Evolutionary conservation across 1,140 invertebrate species (phyloP), one percentile per base, ranked within the genome.

Genomic region (Meloidogyne floridensis): DNA sequence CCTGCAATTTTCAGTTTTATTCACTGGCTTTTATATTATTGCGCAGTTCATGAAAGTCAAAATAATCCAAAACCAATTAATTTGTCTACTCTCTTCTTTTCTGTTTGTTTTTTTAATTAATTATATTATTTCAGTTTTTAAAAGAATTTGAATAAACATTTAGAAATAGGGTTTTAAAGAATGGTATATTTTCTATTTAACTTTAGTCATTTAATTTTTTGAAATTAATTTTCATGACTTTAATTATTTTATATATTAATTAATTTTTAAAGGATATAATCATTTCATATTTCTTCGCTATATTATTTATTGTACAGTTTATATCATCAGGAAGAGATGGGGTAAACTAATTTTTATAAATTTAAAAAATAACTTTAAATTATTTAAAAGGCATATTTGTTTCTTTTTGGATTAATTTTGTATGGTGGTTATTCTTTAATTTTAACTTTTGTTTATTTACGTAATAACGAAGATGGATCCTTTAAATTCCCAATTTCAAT

Each of bases 11-110:
- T 65, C n/a, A n/a, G n/a, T 6, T 65, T 65, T 65, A 65, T 65
- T 65, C 59, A 65, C 7, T 65, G 59, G 59, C 59, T 65, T 65
- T 65, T 65, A 11, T 65, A 65, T 65, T 65, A 65, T 65, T 65
- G 59, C 5, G 7, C 15, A n/a, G n/a, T 65, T n/a, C 59, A 65
- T 7, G n/a, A n/a, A 6, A n/a, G n/a, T n/a, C 59, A n/a, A 65
- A 65, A 15, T 59, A 5, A 65, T 65, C 2, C 4, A 15, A n/a
- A 59, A 59, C n/a, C n/a, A n/a, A 65, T 7, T 65, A 3, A 15
- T 65, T 65, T 65, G n/a, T 13, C 4, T 6, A 6, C 5, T n/a
- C 59, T 65, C n/a, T 65, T 65, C n/a, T n/a, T n/a, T 65, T 5
- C n/a, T 11, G 59, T 65, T n/a, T n/a, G n/a, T 65, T 65, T 65